Percentiles rank a stretch among this genome's conserved stretches.
Evolutionary conservation across 2,113 vertebrate genomes (phyloP).

Genomic region (Oryzias javanicus): DNA sequence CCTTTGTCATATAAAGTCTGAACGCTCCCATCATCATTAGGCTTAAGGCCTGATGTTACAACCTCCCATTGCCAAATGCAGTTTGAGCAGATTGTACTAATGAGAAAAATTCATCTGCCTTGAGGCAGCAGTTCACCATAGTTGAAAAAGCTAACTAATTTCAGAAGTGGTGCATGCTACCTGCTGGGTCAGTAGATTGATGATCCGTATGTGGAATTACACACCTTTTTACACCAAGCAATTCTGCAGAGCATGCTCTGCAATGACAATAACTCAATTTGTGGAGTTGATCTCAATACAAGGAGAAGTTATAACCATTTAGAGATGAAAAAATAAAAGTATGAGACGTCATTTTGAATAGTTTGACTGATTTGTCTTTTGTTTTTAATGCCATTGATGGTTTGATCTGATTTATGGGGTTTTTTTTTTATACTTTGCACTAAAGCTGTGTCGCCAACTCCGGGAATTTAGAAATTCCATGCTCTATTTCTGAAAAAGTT

Average conservation of each 20-base stretch:
- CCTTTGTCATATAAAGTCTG: conserved; percentile 66
- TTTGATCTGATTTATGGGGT: conserved; percentile 38
- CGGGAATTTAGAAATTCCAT: conserved; percentile 28
- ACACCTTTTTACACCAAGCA: conserved; percentile 32
- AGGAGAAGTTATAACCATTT: not conserved
- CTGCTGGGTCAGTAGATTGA: conserved; percentile 51
- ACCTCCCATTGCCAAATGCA: conserved; percentile 64
- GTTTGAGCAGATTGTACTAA: conserved; percentile 69
- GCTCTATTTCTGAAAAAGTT: conserved; percentile 35
- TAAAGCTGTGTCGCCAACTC: conserved; percentile 32
- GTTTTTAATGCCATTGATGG: conserved; percentile 9
- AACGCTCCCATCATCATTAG: conserved; percentile 62
- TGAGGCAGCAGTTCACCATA: conserved; percentile 55
- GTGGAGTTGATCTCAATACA: conserved; percentile 21
- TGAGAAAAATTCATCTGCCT: conserved; percentile 60
- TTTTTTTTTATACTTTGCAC: conserved; percentile 30
- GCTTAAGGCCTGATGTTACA: conserved; percentile 69
- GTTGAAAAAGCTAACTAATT: conserved; percentile 60
- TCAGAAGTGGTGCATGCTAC: conserved; percentile 52
- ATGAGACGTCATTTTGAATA: too few relatives aligned
- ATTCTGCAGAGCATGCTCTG: conserved; percentile 19
- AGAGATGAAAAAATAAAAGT: conserved; percentile 8
- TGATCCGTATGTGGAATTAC: conserved; percentile 58
- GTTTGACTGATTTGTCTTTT: too few relatives aligned
- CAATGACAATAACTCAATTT: conserved; percentile 18